A percentile compares a stretch with the other conserved stretches of the same genome.
Evolutionary conservation across 2,113 vertebrate species (phyloP).

Genomic region (Apodemus speciosus): DNA sequence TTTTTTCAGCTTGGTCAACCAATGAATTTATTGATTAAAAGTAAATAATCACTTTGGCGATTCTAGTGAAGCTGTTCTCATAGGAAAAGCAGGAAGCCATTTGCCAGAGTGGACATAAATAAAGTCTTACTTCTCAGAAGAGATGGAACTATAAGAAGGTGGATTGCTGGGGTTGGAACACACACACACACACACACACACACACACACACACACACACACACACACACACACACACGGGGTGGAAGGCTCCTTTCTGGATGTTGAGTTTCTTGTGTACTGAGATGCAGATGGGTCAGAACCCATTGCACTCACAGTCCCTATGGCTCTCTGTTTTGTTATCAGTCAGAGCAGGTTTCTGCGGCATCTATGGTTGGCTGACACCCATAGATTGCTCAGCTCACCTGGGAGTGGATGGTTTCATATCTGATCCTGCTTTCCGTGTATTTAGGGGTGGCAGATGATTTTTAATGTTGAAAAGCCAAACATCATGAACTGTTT

Average conservation of each 20-base stretch:
- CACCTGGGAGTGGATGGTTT: background rate
- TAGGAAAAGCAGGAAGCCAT: background rate
- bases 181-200: background rate
- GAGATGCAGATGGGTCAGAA: rapidly evolving
- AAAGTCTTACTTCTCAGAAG: slow-evolving; percentile 36
- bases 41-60: background rate
- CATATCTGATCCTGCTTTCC: slow-evolving; percentile 33
- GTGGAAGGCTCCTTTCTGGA: background rate
- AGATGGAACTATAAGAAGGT: background rate
- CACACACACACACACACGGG: too few relatives aligned
- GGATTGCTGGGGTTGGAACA: background rate
- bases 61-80: background rate
- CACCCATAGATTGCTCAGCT: slow-evolving; percentile 7
- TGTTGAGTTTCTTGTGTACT: background rate
- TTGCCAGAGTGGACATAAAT: background rate
- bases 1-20: background rate
- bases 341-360: slow-evolving; percentile 39
- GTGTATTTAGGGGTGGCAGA: background rate
- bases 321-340: background rate
- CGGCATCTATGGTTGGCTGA: background rate
- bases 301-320: rapidly evolving
- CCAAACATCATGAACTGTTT: background rate
- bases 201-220: background rate
- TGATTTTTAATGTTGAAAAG: slow-evolving; percentile 22
- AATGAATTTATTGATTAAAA: background rate